phyloP scores from a whole-genome alignment of 2,797 vertebrate genomes.

The Acrocephalus scirpaceus region DNA sequence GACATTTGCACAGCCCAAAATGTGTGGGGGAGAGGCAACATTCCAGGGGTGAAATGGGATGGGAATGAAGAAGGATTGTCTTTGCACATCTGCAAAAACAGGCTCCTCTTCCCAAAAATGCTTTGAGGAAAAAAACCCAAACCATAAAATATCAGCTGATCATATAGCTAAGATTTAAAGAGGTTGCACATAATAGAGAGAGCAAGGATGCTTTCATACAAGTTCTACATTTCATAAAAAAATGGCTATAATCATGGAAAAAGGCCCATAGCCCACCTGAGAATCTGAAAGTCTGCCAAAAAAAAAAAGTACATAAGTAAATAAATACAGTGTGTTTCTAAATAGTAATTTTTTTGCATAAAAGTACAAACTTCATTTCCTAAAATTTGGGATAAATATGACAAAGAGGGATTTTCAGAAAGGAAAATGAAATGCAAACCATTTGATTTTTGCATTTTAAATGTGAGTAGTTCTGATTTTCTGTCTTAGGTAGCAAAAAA shows the following conservation, averaged over 20 bases:
- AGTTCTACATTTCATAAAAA: neutral
- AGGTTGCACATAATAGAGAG: neutral
- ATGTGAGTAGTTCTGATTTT: neutral
- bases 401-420: neutral
- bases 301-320: neutral
- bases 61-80: neutral
- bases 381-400: neutral
- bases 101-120: neutral
- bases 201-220: neutral
- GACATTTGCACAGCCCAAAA: neutral
- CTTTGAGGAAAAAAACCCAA: neutral
- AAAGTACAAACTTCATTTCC: neutral
- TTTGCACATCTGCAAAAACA: neutral
- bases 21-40: rapidly evolving
- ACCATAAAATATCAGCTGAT: neutral
- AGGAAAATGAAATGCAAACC: neutral
- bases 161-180: neutral
- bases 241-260: neutral
- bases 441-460: neutral
- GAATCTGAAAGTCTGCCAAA: neutral
- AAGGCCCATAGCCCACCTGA: neutral
- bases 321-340: neutral
- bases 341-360: neutral
- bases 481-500: neutral
- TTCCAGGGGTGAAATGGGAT: neutral